Percentiles rank a stretch among this genome's conserved stretches.
Evolutionary conservation across 1,140 invertebrate species (phyloP).

Genomic region (Ceratina japonica): DNA sequence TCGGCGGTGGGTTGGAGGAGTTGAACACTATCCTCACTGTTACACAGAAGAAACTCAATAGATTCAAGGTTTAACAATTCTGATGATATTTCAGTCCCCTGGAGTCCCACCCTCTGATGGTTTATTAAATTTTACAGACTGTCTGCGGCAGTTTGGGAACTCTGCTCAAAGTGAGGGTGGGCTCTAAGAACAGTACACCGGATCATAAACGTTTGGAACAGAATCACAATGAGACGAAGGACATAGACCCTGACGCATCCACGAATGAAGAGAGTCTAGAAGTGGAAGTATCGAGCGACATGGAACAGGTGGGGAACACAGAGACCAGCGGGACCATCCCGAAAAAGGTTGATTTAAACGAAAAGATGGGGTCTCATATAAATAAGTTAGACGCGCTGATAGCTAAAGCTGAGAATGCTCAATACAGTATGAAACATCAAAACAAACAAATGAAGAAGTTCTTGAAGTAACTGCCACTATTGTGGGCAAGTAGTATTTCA

Average conservation of each 20-base stretch:
- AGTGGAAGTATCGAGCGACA: constrained; percentile 63
- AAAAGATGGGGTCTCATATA: constrained; percentile 82
- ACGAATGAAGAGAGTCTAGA: constrained; percentile 65
- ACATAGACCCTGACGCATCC: constrained; percentile 2
- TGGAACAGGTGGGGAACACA: constrained; percentile 61
- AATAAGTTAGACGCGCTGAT: constrained; percentile 83
- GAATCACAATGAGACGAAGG: constrained; percentile 32
- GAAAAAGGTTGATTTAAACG: constrained; percentile 78
- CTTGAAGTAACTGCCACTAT: constrained; percentile 79
- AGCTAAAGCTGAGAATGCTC: constrained; percentile 84
- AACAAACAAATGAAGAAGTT: constrained; percentile 86
- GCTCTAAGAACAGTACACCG: constrained; percentile 70
- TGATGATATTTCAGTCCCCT: too few species aligned
- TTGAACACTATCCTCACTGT: constrained; percentile 88
- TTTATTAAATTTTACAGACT: constrained; percentile 75
- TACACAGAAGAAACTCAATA: constrained; percentile 93
- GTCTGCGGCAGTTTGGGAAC: constrained; percentile 84
- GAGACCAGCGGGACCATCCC: not conserved
- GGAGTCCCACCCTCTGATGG: not conserved
- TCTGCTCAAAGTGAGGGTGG: constrained; percentile 81
- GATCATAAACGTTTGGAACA: constrained; percentile 63
- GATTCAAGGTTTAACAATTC: constrained; percentile 84
- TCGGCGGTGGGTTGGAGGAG: constrained; percentile 89
- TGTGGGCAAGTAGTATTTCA: not conserved
- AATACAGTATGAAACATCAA: constrained; percentile 84